These are phyloP conservation scores for Dipodomys spectabilis DNA, from an alignment of 2,113 vertebrate species.

Conservation along the genomic window DNA sequence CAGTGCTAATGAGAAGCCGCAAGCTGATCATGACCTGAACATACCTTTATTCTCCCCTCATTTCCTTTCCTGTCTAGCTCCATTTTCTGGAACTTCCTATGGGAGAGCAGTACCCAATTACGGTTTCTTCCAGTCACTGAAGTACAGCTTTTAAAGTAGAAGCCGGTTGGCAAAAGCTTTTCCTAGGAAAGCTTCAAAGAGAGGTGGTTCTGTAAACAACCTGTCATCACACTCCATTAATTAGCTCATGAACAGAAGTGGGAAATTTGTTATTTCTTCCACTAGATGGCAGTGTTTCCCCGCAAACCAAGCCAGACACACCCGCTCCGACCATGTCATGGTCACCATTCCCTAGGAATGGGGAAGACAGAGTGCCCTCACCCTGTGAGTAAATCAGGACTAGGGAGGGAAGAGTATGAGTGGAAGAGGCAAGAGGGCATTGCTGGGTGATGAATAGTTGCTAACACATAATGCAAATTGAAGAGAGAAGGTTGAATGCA, in stretches of 20 bases:
- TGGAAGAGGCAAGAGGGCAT: not conserved
- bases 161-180: not conserved
- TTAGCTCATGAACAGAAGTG: not conserved
- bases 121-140: not conserved
- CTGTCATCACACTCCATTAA: accelerated
- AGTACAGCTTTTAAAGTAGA: not conserved
- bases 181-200: not conserved
- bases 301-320: not conserved
- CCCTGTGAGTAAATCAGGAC: not conserved
- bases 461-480: not conserved
- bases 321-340: accelerated
- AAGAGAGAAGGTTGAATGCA: not conserved
- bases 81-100: not conserved
- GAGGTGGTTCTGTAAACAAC: not conserved
- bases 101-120: not conserved
- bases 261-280: not conserved
- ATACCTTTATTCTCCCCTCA: not conserved
- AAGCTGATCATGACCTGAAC: not conserved
- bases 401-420: not conserved
- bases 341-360: not conserved
- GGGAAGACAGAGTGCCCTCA: not conserved
- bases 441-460: no score
- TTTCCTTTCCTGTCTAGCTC: not conserved
- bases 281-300: constrained; percentile 70
- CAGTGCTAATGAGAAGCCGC: not conserved